Conservation (phyloP, 2,113 vertebrate species). For the Catharus minimus region DNA sequence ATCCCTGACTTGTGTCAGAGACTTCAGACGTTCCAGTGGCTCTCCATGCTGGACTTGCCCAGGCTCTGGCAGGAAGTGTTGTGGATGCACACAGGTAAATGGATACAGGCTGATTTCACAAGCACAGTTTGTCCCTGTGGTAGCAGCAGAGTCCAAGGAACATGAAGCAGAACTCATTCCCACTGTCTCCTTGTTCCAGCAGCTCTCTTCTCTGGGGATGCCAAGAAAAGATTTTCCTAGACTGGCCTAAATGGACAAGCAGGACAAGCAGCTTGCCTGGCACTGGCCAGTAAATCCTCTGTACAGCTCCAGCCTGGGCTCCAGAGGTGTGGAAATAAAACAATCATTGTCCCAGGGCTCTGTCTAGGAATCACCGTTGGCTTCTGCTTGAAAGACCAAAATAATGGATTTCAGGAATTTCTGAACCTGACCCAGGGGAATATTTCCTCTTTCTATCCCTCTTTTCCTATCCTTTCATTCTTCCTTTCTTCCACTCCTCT, state of each 20-base stretch:
- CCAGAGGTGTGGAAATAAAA: constrained; percentile 26
- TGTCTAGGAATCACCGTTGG: constrained; percentile 44
- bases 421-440: not conserved
- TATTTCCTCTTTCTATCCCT: not conserved
- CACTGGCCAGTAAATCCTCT: constrained; percentile 5
- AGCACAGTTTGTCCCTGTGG: not conserved
- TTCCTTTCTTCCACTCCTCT: not conserved
- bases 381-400: not conserved
- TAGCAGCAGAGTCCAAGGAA: not conserved
- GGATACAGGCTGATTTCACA: not conserved
- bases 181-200: not conserved
- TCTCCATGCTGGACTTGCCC: not conserved
- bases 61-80: not conserved
- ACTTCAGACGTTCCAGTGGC: not conserved
- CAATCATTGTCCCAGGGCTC: not conserved
- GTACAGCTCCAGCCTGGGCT: not conserved
- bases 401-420: not conserved
- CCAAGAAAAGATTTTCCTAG: not conserved
- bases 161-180: not conserved
- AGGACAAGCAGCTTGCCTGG: constrained; percentile 10
- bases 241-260: constrained; percentile 12
- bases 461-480: not conserved
- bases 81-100: not conserved
- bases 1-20: not conserved
- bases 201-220: not conserved